phyloP scores from a whole-genome alignment of 1,140 invertebrate genomes.

The Cyphomyrmex costatus region DNA sequence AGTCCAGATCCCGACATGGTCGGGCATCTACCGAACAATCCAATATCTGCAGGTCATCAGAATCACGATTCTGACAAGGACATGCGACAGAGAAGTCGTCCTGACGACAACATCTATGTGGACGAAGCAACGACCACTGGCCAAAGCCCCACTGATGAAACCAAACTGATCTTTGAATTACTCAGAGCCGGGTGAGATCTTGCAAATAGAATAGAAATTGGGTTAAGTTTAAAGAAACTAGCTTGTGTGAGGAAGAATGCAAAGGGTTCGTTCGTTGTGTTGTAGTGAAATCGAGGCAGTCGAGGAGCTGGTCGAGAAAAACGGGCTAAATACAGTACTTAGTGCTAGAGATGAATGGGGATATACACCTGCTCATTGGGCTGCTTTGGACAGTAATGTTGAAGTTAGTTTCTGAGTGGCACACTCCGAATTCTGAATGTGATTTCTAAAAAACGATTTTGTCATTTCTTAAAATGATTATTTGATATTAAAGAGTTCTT shows the following conservation, averaged over 20 bases:
- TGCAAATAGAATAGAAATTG: neutral
- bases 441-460: too few relatives aligned
- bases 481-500: neutral
- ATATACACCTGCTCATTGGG: slow-evolving; percentile 97
- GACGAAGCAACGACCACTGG: slow-evolving; percentile 82
- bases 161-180: slow-evolving; percentile 83
- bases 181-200: slow-evolving; percentile 82
- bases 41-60: slow-evolving; percentile 89
- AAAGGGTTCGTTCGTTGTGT: slow-evolving; percentile 63
- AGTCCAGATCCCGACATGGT: slow-evolving; percentile 87
- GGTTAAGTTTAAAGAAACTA: too few relatives aligned
- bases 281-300: slow-evolving; percentile 91
- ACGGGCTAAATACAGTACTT: slow-evolving; percentile 90
- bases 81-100: slow-evolving; percentile 76
- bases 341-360: slow-evolving; percentile 95
- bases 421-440: too few relatives aligned
- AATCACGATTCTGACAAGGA: slow-evolving; percentile 73
- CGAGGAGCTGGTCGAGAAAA: slow-evolving; percentile 92
- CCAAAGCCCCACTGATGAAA: slow-evolving; percentile 82
- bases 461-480: neutral
- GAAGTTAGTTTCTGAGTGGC: slow-evolving; percentile 88
- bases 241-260: neutral
- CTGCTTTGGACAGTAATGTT: slow-evolving; percentile 94
- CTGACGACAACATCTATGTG: slow-evolving; percentile 83
- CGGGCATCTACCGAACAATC: slow-evolving; percentile 87